Conservation (phyloP, 2,113 vertebrate species). For the Vireo altiloquus region DNA sequence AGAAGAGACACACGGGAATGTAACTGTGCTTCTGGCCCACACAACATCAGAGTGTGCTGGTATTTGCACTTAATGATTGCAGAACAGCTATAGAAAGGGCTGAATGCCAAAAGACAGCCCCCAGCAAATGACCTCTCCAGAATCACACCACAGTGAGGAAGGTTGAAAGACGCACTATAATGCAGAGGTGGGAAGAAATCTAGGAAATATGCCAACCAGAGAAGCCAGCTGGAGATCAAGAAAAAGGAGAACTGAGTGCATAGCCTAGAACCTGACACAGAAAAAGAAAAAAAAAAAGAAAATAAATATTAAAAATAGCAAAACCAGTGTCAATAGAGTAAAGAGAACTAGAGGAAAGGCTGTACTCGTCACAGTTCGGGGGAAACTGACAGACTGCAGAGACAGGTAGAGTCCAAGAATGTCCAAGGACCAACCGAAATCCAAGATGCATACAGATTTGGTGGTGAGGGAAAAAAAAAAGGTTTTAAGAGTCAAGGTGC, state of each 20-base stretch:
- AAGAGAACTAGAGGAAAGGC: background rate
- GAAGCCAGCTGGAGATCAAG: background rate
- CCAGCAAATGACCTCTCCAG: background rate
- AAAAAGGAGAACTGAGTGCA: background rate
- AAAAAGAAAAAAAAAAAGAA: no score
- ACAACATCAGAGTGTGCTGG: background rate
- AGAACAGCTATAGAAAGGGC: background rate
- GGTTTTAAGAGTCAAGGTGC: background rate
- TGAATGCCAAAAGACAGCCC: background rate
- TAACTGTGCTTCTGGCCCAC: background rate
- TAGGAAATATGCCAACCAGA: background rate
- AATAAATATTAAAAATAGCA: background rate
- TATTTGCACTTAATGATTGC: background rate
- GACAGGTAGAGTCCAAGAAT: background rate
- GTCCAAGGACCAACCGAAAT: background rate
- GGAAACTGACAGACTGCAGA: background rate
- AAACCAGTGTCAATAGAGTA: background rate
- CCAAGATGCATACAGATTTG: background rate
- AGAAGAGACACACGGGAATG: background rate
- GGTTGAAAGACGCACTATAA: background rate
- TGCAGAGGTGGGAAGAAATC: background rate
- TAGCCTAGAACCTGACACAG: background rate
- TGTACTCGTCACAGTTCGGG: background rate
- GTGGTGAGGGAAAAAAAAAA: background rate
- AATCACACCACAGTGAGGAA: background rate